Evolutionary conservation across 1,140 invertebrate genomes (phyloP).

Genomic region (Anoplolepis gracilipes): DNA sequence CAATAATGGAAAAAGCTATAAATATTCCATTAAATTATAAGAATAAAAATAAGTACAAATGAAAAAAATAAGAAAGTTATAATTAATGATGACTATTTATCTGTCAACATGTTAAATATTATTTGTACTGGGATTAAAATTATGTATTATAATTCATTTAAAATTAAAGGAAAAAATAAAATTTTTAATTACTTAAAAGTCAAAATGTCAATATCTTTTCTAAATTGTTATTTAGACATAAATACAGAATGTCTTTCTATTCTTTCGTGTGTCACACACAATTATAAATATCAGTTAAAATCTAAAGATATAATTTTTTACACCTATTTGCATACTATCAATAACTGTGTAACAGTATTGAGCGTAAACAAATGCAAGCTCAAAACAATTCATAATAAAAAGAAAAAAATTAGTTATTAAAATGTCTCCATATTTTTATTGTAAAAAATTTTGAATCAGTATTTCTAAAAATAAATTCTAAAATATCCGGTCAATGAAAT

Average conservation of each 20-base stretch:
- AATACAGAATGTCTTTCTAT: not conserved
- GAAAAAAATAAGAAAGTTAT: not conserved
- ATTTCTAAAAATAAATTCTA: no score
- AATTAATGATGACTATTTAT: not conserved
- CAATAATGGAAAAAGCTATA: slow-evolving; percentile 87
- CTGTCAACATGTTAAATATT: not conserved
- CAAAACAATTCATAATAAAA: no score
- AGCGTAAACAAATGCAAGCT: no score
- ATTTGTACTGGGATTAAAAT: not conserved
- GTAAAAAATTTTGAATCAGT: no score
- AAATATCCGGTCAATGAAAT: no score
- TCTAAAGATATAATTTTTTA: no score
- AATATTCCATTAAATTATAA: slow-evolving; percentile 21
- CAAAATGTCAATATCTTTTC: not conserved
- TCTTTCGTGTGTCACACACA: not conserved
- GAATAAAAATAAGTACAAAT: slow-evolving; percentile 27
- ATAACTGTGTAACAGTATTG: no score
- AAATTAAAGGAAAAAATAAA: not conserved
- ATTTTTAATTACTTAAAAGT: not conserved
- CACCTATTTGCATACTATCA: no score
- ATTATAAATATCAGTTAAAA: not conserved
- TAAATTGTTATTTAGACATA: not conserved
- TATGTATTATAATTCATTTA: not conserved
- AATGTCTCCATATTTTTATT: no score
- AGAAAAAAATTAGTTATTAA: no score